Evolutionary conservation across 2,113 vertebrate genomes (phyloP).

Genomic region (Laticauda colubrina): DNA sequence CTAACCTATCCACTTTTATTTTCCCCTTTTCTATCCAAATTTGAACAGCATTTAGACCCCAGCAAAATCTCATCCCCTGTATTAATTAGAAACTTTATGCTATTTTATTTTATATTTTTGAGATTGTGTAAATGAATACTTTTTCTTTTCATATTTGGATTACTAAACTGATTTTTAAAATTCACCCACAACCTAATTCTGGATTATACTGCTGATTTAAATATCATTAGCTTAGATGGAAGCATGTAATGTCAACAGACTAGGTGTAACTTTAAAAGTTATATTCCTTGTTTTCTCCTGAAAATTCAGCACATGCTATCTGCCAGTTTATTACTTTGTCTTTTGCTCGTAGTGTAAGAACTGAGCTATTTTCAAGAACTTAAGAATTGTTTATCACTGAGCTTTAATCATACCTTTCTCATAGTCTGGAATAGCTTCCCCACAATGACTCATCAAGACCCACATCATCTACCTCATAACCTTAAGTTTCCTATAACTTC

Average conservation of each 20-base stretch:
- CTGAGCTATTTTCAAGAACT: neutral
- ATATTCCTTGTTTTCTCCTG: neutral
- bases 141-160: neutral
- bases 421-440: neutral
- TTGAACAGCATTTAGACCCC: neutral
- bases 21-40: neutral
- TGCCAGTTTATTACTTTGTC: neutral
- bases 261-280: neutral
- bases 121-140: neutral
- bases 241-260: neutral
- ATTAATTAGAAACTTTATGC: neutral
- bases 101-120: neutral
- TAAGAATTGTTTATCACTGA: neutral
- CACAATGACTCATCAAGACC: neutral
- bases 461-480: neutral
- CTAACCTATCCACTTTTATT: neutral
- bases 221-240: neutral
- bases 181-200: neutral
- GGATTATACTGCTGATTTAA: neutral
- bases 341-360: neutral
- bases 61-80: neutral
- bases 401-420: neutral
- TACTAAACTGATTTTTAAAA: neutral
- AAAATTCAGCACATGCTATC: neutral
- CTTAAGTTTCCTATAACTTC: neutral